phyloP scores from a whole-genome alignment of 1,140 invertebrate genomes.

The Wiebesia pumilae region DNA sequence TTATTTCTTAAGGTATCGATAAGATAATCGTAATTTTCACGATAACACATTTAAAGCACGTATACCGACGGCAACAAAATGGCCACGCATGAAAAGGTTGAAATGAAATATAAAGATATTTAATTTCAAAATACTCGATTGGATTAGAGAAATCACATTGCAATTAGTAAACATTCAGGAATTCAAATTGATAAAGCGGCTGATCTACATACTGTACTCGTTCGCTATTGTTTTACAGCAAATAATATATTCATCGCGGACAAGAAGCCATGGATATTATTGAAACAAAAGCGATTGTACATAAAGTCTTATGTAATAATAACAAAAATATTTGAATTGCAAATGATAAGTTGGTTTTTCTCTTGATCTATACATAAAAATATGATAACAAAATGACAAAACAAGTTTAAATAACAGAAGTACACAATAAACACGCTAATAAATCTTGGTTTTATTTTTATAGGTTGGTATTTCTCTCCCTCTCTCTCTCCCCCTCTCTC shows the following conservation, averaged over 20 bases:
- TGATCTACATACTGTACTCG: background rate
- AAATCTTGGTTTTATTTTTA: background rate
- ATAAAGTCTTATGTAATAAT: background rate
- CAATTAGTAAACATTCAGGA: conserved; percentile 13
- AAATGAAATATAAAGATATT: background rate
- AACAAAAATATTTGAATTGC: background rate
- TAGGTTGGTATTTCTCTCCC: background rate
- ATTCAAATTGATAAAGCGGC: background rate
- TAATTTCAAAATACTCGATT: conserved; percentile 6
- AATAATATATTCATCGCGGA: background rate
- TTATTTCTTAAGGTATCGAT: background rate
- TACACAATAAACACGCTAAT: background rate
- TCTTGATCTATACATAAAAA: background rate
- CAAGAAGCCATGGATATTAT: background rate
- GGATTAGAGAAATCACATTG: background rate
- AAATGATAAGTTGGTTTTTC: background rate
- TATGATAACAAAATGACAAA: background rate
- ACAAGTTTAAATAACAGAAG: background rate
- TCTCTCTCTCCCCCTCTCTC: too few relatives aligned
- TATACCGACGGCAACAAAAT: background rate
- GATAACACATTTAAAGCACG: background rate
- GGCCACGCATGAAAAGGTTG: background rate
- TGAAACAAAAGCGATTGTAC: background rate
- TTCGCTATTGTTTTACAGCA: background rate
- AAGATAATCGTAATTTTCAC: background rate